Base-by-base conservation (phyloP, 2,113 vertebrate genomes). In the Aepyceros melampus region DNA sequence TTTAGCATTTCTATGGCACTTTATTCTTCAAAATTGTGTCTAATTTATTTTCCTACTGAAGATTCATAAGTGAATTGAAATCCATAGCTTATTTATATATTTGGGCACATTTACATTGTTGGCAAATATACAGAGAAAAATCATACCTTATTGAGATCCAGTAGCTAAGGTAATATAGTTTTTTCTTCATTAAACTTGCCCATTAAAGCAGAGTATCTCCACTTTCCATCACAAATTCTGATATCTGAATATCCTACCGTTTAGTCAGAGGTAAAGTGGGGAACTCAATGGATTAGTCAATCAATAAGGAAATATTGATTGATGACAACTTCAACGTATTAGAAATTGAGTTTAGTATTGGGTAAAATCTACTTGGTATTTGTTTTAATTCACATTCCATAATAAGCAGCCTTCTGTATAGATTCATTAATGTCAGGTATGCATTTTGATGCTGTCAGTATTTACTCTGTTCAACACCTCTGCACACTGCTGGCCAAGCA, bases 1-100 rank as follows among this genome's bases (percentile, higher is more conserved):
- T 98, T 98, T 97, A 98, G 96, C 94, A 98, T 98, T 98, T 98
- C 97, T 97, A 97, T 98, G 95, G 89, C 45, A 60, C 49, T 97
- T 91, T 95, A 93, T 95, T 93, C 93, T 96, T 95, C 86, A 82
- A 97, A 97, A 97, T 93, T 95, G 56, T 94, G 27, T 53, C 83
- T 94, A 76, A 76, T 58, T 94, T 85, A 62, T 94, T 96, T 97
- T 81, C 51, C 89, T 83, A 94, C 94, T 79, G 71, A 94, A 97
- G 85, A 97, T 40, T 90, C 97, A 94, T 29, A 87, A 95, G 27
- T 91, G 27, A 62, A 55, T 87, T 97, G 83, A 91, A 93, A 94
- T 95, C 81, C 19, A 84, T n/a, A 79, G 43, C 16, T 84, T 83
- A 62, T 88, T 96, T 97, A 96, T 55, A 47, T 76, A 91, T 82